Percentiles rank a stretch among this genome's conserved stretches.
Evolutionary conservation across 2,888 invertebrate genomes (phyloP).

Genomic region (Criorhina ranunculi): DNA sequence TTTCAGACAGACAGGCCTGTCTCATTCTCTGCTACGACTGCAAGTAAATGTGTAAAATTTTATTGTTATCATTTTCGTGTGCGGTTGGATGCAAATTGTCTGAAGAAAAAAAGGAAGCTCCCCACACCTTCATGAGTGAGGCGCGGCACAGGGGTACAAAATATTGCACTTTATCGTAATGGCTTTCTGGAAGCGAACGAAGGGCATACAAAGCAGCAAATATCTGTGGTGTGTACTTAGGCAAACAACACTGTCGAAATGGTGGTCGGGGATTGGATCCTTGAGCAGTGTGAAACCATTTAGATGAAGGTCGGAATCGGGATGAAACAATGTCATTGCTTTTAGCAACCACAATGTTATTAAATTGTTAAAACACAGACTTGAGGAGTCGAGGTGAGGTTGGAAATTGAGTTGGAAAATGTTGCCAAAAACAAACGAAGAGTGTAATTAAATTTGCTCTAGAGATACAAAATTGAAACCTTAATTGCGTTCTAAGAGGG

Average conservation of each 20-base stretch:
- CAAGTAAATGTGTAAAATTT: conserved; percentile 43
- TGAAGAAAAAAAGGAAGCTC: conserved; percentile 36
- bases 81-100: conserved; percentile 66
- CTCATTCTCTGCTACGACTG: not conserved
- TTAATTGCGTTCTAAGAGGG: conserved; percentile 36
- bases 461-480: conserved; percentile 61
- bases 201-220: conserved; percentile 13
- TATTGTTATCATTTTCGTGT: conserved; percentile 49
- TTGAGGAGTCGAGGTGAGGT: not conserved
- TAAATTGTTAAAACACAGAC: conserved; percentile 55
- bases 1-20: not conserved
- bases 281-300: conserved; percentile 60
- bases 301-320: conserved; percentile 62
- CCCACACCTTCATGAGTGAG: conserved; percentile 38
- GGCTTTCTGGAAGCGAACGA: conserved; percentile 32
- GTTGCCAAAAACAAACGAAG: conserved; percentile 42
- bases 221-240: conserved; percentile 30
- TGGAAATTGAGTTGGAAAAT: conserved; percentile 55
- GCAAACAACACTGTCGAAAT: conserved; percentile 11
- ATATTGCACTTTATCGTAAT: conserved; percentile 72
- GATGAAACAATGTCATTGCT: conserved; percentile 72
- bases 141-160: conserved; percentile 15
- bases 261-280: conserved; percentile 21
- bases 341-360: conserved; percentile 66
- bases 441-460: conserved; percentile 66